These are phyloP conservation scores for Recurvirostra avosetta DNA, from an alignment of 2,113 vertebrate species.

Conservation along the genomic window DNA sequence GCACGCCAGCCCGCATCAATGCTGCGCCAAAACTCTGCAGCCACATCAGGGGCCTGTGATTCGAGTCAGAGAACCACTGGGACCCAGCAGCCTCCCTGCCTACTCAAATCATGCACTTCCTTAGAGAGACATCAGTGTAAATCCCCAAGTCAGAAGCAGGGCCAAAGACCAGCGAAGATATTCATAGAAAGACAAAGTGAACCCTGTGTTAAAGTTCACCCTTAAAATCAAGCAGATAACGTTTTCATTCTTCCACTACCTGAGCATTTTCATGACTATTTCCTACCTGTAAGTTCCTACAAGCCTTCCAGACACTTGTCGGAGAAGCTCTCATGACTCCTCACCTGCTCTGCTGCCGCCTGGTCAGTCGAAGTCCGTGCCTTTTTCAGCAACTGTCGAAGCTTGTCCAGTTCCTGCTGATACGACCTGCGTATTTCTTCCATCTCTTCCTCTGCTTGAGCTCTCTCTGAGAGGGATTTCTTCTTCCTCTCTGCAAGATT, in stretches of 20 bases:
- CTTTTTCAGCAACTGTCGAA: slow-evolving; percentile 84
- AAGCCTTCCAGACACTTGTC: not conserved
- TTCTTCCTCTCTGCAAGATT: slow-evolving; percentile 87
- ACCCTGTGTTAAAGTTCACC: not conserved
- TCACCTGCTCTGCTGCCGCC: slow-evolving; percentile 85
- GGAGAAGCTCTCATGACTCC: not conserved
- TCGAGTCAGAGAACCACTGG: not conserved
- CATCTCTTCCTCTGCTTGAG: slow-evolving; percentile 86
- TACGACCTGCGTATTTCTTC: slow-evolving; percentile 82
- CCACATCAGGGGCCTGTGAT: not conserved
- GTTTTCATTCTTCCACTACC: not conserved
- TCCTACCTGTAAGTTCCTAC: not conserved
- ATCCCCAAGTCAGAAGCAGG: not conserved
- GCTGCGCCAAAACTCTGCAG: not conserved
- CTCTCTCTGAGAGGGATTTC: slow-evolving; percentile 85
- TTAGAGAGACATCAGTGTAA: not conserved
- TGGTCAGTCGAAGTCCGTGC: slow-evolving; percentile 81
- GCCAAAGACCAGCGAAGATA: not conserved
- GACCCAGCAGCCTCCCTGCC: not conserved
- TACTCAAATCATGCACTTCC: not conserved
- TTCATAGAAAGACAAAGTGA: not conserved
- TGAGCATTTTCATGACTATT: not conserved
- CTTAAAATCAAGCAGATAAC: not conserved
- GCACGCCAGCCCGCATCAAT: not conserved
- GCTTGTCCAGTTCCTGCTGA: slow-evolving; percentile 84